Percentiles rank a stretch among this genome's conserved stretches.
Conservation (phyloP, 2,888 invertebrate genomes). For the Dynastes maya region DNA sequence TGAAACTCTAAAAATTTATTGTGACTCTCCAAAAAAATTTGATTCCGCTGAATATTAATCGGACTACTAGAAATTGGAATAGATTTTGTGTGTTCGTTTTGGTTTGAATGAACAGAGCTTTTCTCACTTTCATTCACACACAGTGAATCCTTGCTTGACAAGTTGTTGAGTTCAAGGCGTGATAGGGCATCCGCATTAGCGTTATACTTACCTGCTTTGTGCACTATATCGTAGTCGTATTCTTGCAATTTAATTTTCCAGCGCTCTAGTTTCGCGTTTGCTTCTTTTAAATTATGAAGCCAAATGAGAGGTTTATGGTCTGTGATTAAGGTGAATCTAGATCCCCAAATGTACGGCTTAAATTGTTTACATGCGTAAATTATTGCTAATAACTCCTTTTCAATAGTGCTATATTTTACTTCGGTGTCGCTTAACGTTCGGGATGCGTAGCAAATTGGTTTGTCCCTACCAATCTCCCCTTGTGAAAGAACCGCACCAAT, state of each 20-base stretch:
- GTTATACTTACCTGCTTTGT: slow-evolving; percentile 28
- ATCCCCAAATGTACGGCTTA: too few relatives aligned
- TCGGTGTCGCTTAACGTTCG: too few relatives aligned
- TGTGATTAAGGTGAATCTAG: too few relatives aligned
- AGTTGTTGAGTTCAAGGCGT: background rate
- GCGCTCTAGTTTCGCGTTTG: too few relatives aligned
- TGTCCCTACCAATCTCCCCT: too few relatives aligned
- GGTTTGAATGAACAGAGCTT: background rate
- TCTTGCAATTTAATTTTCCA: too few relatives aligned
- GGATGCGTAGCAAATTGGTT: too few relatives aligned
- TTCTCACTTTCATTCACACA: background rate
- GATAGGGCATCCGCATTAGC: slow-evolving; percentile 23
- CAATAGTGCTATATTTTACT: background rate
- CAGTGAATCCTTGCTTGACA: background rate
- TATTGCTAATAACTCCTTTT: background rate
- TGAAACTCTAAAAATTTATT: too few relatives aligned
- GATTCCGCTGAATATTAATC: slow-evolving; percentile 9
- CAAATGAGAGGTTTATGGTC: too few relatives aligned
- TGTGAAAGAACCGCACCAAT: slow-evolving; percentile 8
- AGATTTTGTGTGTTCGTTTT: background rate
- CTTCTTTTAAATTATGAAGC: too few relatives aligned
- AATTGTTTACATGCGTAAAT: too few relatives aligned
- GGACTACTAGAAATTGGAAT: background rate
- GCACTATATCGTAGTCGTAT: background rate
- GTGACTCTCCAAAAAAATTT: too few relatives aligned